A percentile compares a stretch with the other conserved stretches of the same genome.
phyloP scores from a whole-genome alignment of 2,113 vertebrate genomes.

The Xenopus borealis region DNA sequence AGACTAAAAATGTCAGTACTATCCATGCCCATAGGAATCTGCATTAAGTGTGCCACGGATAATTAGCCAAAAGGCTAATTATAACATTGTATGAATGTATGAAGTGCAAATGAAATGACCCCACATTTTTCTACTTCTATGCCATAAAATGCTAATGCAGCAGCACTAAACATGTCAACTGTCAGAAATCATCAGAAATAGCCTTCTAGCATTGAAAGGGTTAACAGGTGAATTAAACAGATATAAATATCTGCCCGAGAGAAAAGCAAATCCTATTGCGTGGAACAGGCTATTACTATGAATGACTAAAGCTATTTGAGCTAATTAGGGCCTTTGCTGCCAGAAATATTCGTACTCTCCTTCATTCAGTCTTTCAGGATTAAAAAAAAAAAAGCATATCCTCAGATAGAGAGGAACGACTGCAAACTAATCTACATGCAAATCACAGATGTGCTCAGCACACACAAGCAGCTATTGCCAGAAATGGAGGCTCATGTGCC shows the following conservation, averaged over 20 bases:
- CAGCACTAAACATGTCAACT: too few species aligned
- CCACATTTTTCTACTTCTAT: too few species aligned
- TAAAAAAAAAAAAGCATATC: not conserved
- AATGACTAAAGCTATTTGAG: constrained; percentile 27
- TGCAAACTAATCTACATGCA: constrained; percentile 32
- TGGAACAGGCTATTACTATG: constrained; percentile 26
- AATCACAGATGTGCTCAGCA: constrained; percentile 2
- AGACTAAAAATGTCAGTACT: too few species aligned
- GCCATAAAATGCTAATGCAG: too few species aligned
- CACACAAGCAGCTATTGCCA: constrained; percentile 7
- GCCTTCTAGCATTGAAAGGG: not conserved
- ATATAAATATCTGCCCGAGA: constrained; percentile 13
- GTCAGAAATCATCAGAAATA: too few species aligned
- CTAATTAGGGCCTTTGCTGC: constrained; percentile 23
- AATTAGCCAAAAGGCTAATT: too few species aligned
- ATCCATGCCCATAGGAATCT: too few species aligned
- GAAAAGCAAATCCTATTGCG: constrained; percentile 31
- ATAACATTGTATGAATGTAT: too few species aligned
- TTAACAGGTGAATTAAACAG: not conserved
- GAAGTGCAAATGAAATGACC: too few species aligned
- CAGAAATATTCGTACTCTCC: not conserved
- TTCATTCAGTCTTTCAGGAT: not conserved
- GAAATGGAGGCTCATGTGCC: not conserved
- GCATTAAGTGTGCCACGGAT: too few species aligned
- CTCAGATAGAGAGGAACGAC: not conserved